Base-by-base conservation (phyloP, 2,113 vertebrate species). In the Catharus bicknelli region DNA sequence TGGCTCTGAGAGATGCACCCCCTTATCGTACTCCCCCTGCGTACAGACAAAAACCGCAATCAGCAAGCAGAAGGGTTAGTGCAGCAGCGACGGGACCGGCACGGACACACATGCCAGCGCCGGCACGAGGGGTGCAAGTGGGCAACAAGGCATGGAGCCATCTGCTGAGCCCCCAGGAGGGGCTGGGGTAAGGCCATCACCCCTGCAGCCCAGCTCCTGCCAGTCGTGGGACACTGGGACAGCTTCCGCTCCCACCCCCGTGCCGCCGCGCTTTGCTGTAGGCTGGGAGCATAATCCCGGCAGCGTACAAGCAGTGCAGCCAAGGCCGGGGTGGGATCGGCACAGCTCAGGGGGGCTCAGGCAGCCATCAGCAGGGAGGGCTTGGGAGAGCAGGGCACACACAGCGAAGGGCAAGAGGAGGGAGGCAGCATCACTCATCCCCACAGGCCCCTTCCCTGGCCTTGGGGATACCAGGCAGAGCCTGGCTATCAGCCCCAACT, bases 41-140 rank as follows among this genome's bases (percentile, higher is more conserved):
- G 96, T 98, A 98, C 98, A 98, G 98, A 98, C 97, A 98, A 98
- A 98, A 98, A 98, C 97, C 92, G 97, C 97, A 97, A 97, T 98
- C 98, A 98, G 98, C 97, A 97, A 98, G 98, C 98, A 16, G 96
- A 97, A 98, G 97, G 96, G 97, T 98, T 97, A 98, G 98, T 98
- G 97, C 97, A 86, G 92, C 92, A 94, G 93, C 91, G 1, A 95
- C 20, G 38, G 76, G 92, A 86, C 58, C 14, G 54, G 95, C 96
- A 90, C 88, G 3, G 86, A 57, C 66, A 29, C 84, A 40, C 70
- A 73, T 14, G 15, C 82, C 45, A 87, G 53, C 66, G 8, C 68
- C 25, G 5, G 64, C 94, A 94, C 74, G 13, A 83, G 53, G 78
- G 86, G 83, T 58, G 82, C 5, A 10, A 84, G 75, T 16, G 17